These are phyloP conservation scores for Cervus canadensis DNA, from an alignment of 2,113 vertebrate genomes.

Conservation along the genomic window DNA sequence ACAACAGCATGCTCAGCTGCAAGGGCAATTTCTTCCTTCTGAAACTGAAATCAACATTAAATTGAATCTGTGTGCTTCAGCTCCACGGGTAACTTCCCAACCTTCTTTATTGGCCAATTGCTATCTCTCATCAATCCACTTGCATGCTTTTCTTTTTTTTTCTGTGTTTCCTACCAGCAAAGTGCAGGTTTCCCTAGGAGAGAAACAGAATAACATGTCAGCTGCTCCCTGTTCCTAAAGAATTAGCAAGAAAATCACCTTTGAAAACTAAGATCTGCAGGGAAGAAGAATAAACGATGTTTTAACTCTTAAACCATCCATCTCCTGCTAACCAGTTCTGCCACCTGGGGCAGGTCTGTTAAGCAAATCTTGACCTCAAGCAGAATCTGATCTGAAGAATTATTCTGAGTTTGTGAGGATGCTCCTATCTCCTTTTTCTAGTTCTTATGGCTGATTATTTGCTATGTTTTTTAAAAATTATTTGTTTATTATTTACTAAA, in stretches of 20 bases:
- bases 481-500: not conserved
- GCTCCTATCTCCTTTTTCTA: not conserved
- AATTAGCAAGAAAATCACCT: not conserved
- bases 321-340: not conserved
- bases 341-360: not conserved
- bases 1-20: not conserved
- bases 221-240: not conserved
- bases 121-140: not conserved
- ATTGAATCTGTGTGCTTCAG: constrained; percentile 64
- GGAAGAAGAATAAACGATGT: not conserved
- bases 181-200: not conserved
- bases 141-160: not conserved
- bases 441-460: not conserved
- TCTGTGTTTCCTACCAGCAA: not conserved
- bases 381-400: not conserved
- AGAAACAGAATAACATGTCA: not conserved
- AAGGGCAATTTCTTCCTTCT: constrained; percentile 62
- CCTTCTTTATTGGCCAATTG: constrained; percentile 34
- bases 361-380: not conserved
- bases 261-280: not conserved
- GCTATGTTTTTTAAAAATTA: not conserved
- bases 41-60: constrained; percentile 76
- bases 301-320: not conserved
- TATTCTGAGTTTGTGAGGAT: not conserved
- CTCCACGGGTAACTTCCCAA: not conserved